Evolutionary conservation across 1,140 invertebrate species (phyloP).

Genomic region (Ooceraea biroi): DNA sequence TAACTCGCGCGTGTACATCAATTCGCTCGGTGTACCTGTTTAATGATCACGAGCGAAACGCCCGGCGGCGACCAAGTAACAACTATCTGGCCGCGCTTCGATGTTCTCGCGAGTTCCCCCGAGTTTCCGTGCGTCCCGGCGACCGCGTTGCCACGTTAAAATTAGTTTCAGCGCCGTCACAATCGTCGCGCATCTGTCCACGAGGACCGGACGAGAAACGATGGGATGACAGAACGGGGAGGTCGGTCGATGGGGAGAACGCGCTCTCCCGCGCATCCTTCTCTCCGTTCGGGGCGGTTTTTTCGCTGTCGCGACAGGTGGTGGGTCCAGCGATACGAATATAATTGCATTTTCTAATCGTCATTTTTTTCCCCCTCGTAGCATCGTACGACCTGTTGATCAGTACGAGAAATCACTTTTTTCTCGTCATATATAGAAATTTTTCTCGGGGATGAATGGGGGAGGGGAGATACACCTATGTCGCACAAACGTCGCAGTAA

Average conservation of each 20-base stretch:
- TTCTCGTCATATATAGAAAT: constrained; percentile 37
- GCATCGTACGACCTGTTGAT: constrained; percentile 51
- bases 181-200: constrained; percentile 69
- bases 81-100: constrained; percentile 45
- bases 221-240: not conserved
- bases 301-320: constrained; percentile 70
- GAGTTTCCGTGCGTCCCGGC: constrained; percentile 12
- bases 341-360: constrained; percentile 79
- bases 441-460: constrained; percentile 45
- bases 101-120: constrained; percentile 41
- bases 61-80: constrained; percentile 27
- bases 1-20: constrained; percentile 52
- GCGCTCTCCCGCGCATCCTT: not conserved
- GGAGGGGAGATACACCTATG: constrained; percentile 58
- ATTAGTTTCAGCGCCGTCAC: constrained; percentile 69
- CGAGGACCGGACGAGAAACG: constrained; percentile 19
- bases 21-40: constrained; percentile 50
- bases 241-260: not conserved
- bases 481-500: constrained; percentile 36
- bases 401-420: constrained; percentile 41
- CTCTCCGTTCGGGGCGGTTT: constrained; percentile 57
- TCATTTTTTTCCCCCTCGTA: constrained; percentile 45
- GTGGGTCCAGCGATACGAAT: constrained; percentile 59
- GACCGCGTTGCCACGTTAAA: constrained; percentile 69
- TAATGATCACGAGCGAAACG: constrained; percentile 51